Evolutionary conservation across 2,113 vertebrate species (phyloP), one percentile per base, ranked within the genome.

Genomic region (Mesocricetus auratus): DNA sequence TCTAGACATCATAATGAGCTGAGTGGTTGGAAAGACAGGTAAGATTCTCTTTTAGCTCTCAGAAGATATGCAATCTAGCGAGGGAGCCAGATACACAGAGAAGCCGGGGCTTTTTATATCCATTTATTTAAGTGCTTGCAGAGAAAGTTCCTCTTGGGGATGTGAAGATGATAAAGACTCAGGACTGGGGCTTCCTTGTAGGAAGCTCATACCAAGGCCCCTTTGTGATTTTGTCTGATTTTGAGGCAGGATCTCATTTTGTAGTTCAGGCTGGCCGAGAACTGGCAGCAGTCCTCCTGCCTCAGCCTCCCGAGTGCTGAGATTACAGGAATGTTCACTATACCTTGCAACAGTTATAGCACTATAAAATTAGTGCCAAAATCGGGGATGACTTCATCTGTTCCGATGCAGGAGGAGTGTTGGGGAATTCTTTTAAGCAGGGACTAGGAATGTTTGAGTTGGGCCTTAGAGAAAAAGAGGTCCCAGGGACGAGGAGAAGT

Each of bases 51-150:
- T n/a, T 13, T 19, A 8, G 47, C 39, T 31, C 33, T 77, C 42
- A 29, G 60, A 29, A 92, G 64, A 73, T 17, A 66, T 7, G 47
- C 19, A 53, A 42, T 92, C 39, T 42, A 73, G 29, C 71, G 86
- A 88, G 77, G 85, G 33, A 62, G 4, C 33, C 71, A 82, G 64
- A 71, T 0, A 58, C 47, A 26, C 53, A 13, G 1, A 22, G 45
- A 88, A 77, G 31, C n/a, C n/a, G 50, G 0, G 7, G 45, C 24
- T 91, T 89, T 93, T 77, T 39, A 45, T 82, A 86, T 74, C 47
- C 66, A 89, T 69, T 91, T 73, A 94, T 81, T 68, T 86, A 92
- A 88, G 7, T 82, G 36, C 93, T 87, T 93, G 42, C 53, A 92
- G 56, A 19, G 29, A 74, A 47, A 94, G 5, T 85, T 56, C 2